Evolutionary conservation across 1,140 invertebrate genomes (phyloP).

Genomic region (Nautilus pompilius): DNA sequence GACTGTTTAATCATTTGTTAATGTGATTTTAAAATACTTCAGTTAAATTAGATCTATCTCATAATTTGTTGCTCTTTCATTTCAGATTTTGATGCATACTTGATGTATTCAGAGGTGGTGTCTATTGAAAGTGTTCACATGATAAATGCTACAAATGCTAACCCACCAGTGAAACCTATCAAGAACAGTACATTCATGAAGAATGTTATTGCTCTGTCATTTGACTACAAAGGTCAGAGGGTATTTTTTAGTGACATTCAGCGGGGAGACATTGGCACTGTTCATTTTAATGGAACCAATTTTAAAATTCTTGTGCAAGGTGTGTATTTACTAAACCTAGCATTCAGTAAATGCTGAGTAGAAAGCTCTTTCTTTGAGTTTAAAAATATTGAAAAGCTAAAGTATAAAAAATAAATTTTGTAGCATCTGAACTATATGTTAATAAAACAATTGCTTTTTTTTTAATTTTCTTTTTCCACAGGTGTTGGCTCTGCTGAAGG

Average conservation of each 20-base stretch:
- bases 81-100: slow-evolving; percentile 74
- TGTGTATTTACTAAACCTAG: slow-evolving; percentile 15
- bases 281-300: slow-evolving; percentile 76
- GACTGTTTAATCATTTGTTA: no score
- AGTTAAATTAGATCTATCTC: not conserved
- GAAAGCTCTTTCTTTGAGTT: slow-evolving; percentile 57
- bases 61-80: slow-evolving; percentile 34
- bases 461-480: slow-evolving; percentile 12
- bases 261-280: slow-evolving; percentile 74
- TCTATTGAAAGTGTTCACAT: slow-evolving; percentile 84
- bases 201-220: slow-evolving; percentile 80
- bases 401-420: not conserved
- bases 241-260: slow-evolving; percentile 88
- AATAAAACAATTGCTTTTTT: not conserved
- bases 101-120: slow-evolving; percentile 88
- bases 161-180: slow-evolving; percentile 74
- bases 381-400: not conserved
- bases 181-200: slow-evolving; percentile 67
- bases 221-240: slow-evolving; percentile 68
- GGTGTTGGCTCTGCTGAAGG: slow-evolving; percentile 75
- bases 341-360: slow-evolving; percentile 11
- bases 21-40: not conserved
- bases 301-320: slow-evolving; percentile 67
- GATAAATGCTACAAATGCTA: slow-evolving; percentile 68
- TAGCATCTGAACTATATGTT: not conserved